A percentile compares a stretch with the other conserved stretches of the same genome.
Evolutionary conservation across 1,140 invertebrate genomes (phyloP).

Genomic region (Thalassaphorura encarpata): DNA sequence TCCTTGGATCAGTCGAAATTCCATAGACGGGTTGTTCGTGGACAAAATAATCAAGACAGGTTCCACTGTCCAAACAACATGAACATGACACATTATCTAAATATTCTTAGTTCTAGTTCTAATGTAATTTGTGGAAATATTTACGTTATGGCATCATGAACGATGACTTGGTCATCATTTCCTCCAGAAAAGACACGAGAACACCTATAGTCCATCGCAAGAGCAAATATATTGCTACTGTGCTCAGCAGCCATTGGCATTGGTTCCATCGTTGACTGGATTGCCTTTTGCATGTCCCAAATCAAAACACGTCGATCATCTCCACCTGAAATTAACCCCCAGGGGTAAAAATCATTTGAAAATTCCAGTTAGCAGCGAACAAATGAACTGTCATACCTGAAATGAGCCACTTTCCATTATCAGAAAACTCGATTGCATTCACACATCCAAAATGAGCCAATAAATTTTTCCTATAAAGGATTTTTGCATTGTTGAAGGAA

Average conservation of each 20-base stretch:
- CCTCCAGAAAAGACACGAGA: conserved; percentile 80
- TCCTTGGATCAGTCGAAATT: conserved; percentile 70
- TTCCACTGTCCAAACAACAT: conserved; percentile 44
- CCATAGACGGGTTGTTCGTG: conserved; percentile 80
- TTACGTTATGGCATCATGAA: conserved; percentile 73
- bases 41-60: conserved; percentile 61
- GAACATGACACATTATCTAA: no score
- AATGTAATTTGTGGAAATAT: no score
- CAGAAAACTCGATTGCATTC: conserved; percentile 91
- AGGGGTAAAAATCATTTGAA: not conserved
- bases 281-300: conserved; percentile 72
- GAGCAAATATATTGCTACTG: conserved; percentile 85
- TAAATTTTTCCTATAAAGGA: conserved; percentile 73
- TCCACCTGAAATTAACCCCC: conserved; percentile 51
- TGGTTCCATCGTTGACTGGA: conserved; percentile 49
- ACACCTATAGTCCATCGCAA: conserved; percentile 70
- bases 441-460: conserved; percentile 88
- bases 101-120: no score
- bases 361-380: no score
- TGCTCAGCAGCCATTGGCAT: conserved; percentile 58
- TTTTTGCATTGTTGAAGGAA: conserved; percentile 34
- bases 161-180: conserved; percentile 85
- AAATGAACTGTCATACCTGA: conserved; percentile 57
- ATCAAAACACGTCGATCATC: conserved; percentile 82
- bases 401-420: conserved; percentile 68